A percentile compares a stretch with the other conserved stretches of the same genome.
These are phyloP conservation scores for Cosmia trapezina DNA, from an alignment of 2,888 invertebrate species.

Conservation along the genomic window DNA sequence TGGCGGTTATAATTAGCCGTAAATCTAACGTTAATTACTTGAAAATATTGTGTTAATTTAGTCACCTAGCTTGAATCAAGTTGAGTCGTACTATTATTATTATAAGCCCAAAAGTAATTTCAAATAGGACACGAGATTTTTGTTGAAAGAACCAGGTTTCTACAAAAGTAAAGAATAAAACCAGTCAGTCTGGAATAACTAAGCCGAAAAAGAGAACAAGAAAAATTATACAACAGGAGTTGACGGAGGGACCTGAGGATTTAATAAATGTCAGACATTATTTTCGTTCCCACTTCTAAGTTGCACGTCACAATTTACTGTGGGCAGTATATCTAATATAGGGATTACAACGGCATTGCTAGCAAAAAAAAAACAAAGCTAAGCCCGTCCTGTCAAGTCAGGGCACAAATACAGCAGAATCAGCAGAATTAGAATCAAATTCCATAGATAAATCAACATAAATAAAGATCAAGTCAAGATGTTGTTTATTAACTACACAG, in stretches of 20 bases:
- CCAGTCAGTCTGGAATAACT: not conserved
- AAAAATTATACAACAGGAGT: not conserved
- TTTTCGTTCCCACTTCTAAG: not conserved
- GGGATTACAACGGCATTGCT: not conserved
- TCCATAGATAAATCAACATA: not conserved
- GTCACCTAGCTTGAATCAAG: not conserved
- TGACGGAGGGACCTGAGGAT: not conserved
- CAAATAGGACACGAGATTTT: not conserved
- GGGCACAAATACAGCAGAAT: not conserved
- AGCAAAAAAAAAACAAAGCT: not conserved
- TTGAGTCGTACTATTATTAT: not conserved
- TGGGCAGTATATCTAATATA: not conserved
- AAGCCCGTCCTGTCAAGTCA: too few relatives aligned
- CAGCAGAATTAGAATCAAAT: not conserved
- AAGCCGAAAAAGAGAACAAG: not conserved
- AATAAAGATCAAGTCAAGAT: not conserved
- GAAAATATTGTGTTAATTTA: not conserved
- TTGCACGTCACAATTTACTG: not conserved
- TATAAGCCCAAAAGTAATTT: not conserved
- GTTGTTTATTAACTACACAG: not conserved
- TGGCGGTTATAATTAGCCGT: slow-evolving; percentile 18
- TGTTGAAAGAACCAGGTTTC: not conserved
- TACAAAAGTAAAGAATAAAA: not conserved
- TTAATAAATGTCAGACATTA: not conserved
- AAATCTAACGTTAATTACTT: slow-evolving; percentile 12